Conservation (phyloP, 2,888 invertebrate genomes). For the Craniophora ligustri region DNA sequence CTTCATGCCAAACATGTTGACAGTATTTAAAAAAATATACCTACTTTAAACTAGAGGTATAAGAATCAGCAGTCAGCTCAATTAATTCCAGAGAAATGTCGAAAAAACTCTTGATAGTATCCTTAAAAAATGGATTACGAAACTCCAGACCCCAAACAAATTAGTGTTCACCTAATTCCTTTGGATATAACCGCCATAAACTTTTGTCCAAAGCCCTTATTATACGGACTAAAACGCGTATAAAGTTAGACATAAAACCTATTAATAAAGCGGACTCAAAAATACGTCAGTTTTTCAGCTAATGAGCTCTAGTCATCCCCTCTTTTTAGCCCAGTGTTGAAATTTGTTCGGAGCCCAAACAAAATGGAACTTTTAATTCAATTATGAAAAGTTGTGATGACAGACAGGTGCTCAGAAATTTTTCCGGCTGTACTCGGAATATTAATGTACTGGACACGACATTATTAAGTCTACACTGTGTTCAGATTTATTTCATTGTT, state of each 20-base stretch:
- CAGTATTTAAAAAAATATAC: no score
- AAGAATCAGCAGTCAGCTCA: no score
- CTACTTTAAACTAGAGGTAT: no score
- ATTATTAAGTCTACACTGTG: conserved; percentile 9
- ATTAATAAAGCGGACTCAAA: conserved; percentile 21
- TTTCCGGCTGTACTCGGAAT: conserved; percentile 14
- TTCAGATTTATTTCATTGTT: neutral
- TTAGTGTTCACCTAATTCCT: neutral
- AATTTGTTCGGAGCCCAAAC: conserved; percentile 21
- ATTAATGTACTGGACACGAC: conserved; percentile 15
- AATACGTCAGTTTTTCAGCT: conserved; percentile 19
- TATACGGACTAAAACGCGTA: neutral
- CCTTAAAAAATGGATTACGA: no score
- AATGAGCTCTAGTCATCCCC: conserved; percentile 18
- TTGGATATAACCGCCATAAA: conserved; percentile 12
- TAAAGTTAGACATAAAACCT: conserved; percentile 12
- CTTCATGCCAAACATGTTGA: no score
- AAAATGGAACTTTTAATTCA: conserved; percentile 47
- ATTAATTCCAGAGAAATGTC: no score
- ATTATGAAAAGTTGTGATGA: conserved; percentile 41
- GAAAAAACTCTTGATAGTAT: no score
- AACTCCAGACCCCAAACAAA: neutral
- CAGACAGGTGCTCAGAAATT: conserved; percentile 28
- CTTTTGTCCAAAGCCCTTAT: neutral
- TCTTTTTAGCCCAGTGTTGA: conserved; percentile 2